Conservation (phyloP, 2,797 vertebrate genomes). For the Hydrolagus colliei region DNA sequence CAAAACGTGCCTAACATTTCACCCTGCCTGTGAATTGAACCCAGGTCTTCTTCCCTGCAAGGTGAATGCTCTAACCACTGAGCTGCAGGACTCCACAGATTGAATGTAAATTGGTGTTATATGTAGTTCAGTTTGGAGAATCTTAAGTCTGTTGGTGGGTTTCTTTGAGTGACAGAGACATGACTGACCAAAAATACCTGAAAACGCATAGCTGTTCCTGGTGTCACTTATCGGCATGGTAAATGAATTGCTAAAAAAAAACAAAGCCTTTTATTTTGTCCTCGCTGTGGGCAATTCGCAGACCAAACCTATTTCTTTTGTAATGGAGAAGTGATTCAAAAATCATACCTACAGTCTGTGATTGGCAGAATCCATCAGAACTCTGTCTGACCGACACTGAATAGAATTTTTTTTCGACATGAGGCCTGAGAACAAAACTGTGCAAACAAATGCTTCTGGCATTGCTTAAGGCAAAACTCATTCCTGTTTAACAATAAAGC, state of each 20-base stretch:
- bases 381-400: neutral
- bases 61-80: too few relatives aligned
- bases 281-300: neutral
- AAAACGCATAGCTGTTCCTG: neutral
- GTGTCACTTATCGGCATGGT: neutral
- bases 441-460: neutral
- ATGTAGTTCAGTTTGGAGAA: too few relatives aligned
- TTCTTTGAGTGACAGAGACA: too few relatives aligned
- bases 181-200: too few relatives aligned
- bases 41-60: too few relatives aligned
- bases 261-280: neutral
- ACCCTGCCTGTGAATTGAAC: too few relatives aligned
- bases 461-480: neutral
- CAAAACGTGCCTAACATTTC: too few relatives aligned
- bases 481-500: neutral
- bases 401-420: slow-evolving; percentile 9
- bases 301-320: slow-evolving; percentile 12
- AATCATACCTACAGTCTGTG: slow-evolving; percentile 10
- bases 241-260: neutral
- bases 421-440: neutral
- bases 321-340: slow-evolving; percentile 14
- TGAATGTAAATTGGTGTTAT: too few relatives aligned
- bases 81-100: too few relatives aligned
- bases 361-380: neutral
- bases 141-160: too few relatives aligned